These are phyloP conservation scores for Xylocopa sonorina DNA, from an alignment of 1,140 invertebrate genomes.

Conservation along the genomic window DNA sequence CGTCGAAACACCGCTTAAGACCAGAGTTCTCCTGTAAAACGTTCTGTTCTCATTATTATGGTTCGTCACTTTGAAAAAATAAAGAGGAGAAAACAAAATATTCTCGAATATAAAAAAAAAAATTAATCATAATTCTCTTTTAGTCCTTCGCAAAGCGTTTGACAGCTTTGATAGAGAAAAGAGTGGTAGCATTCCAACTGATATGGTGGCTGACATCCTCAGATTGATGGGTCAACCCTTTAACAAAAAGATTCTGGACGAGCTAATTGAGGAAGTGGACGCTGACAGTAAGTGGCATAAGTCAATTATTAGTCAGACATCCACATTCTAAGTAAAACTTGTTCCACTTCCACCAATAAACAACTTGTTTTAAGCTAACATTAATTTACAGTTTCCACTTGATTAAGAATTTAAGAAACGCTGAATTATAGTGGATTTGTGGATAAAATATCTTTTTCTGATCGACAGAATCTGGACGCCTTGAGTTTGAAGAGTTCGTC, in stretches of 20 bases:
- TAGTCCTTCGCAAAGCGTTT: constrained; percentile 96
- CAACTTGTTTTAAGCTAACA: background rate
- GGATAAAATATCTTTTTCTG: constrained; percentile 1
- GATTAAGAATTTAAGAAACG: no score
- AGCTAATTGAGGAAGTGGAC: constrained; percentile 97
- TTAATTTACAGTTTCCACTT: background rate
- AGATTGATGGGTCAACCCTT: constrained; percentile 97
- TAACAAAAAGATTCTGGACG: constrained; percentile 96
- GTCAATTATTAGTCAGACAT: background rate
- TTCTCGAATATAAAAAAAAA: background rate
- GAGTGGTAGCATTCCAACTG: constrained; percentile 95
- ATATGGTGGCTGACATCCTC: constrained; percentile 96
- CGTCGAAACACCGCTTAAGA: background rate
- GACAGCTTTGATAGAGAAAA: constrained; percentile 98
- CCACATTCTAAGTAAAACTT: background rate
- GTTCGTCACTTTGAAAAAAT: no score
- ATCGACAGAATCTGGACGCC: constrained; percentile 91
- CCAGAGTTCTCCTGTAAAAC: background rate
- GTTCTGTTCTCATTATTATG: background rate
- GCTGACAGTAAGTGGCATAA: constrained; percentile 91
- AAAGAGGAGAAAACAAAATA: no score
- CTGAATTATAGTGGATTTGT: background rate
- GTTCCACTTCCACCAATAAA: background rate
- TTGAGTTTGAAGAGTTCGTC: constrained; percentile 98
- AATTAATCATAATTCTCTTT: background rate